Evolutionary conservation across 2,797 vertebrate genomes (phyloP), one percentile per base, ranked within the genome.

Genomic region (Denticeps clupeoides): DNA sequence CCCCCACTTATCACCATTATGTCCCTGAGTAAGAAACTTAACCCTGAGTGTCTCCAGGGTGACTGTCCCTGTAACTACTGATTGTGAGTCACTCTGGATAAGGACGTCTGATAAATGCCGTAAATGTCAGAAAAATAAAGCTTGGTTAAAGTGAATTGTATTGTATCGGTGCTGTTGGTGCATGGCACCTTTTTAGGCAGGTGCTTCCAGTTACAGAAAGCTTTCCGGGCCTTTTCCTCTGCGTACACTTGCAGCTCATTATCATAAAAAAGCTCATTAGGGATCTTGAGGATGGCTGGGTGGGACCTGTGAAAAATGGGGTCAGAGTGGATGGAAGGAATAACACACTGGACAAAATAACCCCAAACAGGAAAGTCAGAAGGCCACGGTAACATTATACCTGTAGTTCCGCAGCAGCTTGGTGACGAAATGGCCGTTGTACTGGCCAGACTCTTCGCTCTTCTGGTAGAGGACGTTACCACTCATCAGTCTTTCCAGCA

Each of bases 351-450:
- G 4, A 21, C 38, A 38, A 38, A 19, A 16, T 18, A 37, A 37
- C 10, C 18, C 10, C 9, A 21, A 35, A 38, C n/a, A 18, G 15
- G 15, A 38, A 35, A 5, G 32, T 1, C 23, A 5, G 27, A 38
- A 5, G 16, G 9, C 18, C 2, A 15, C 4, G 22, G 23, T n/a
- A 9, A 28, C 27, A 29, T 12, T 4, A 29, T 29, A 94, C 93
- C 93, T 92, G 85, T 97, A 97, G 73, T 96, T 97, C 6, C 72
- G 80, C 13, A 94, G 81, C 53, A 97, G 84, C 63, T 93, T 97
- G 63, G 90, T 96, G 64, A 97, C 87, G 12, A 87, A 93, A 56
- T 77, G 72, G 0, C 73, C 48, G 64, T 91, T 6, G 5, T 85
- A 95, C 26, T 76, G 69, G 1, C 40, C 44, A 0, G 57, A 58